Base-by-base conservation (phyloP, 2,797 vertebrate genomes). In the Danio tinwini region DNA sequence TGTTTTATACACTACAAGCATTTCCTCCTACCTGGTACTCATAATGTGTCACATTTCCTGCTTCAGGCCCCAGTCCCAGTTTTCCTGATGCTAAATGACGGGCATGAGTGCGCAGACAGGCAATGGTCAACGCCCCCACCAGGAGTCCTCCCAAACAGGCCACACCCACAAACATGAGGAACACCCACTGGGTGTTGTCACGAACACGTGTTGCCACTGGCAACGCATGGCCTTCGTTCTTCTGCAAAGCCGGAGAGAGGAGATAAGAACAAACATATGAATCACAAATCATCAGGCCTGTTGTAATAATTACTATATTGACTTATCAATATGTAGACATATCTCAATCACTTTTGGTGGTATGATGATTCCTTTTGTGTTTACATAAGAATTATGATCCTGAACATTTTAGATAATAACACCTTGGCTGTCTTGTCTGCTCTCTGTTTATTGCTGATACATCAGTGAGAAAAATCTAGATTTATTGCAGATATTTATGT, bases 1-100 rank as follows among this genome's bases (percentile, higher is more conserved):
- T 16, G 29, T 56, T 42, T 67, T 12, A 4, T 5, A 10, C 40
- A 45, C 50, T 29, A 29, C 9, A 14, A 40, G 47, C 39, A 39
- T 16, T 67, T 59, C n/a, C 12, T 55, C 62, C 29, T 17, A 98
- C 97, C 97, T 99, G 98, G 87, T 99, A 99, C 82, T 98, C 97
- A 11, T 96, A 94, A 76, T 97, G 97, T 52, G 92, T 96, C 89
- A 96, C 96, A 0, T 91, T 90, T 5, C 96, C 96, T 0, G 94
- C 96, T 88, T 98, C 97, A 0, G 96, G 95, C 2, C 96, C 97
- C 86, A 98, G 88, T 0, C 95, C 95, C 87, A 98, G 92, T 78
- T 95, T 96, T 88, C 95, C 95, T 3, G 96, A 95, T 0, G 97
- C 95, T 63, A 96, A 89, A 52, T 96, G 95, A 81, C 92, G 94